Conservation (phyloP, 2,797 vertebrate genomes). For the Lepus oiostolus region DNA sequence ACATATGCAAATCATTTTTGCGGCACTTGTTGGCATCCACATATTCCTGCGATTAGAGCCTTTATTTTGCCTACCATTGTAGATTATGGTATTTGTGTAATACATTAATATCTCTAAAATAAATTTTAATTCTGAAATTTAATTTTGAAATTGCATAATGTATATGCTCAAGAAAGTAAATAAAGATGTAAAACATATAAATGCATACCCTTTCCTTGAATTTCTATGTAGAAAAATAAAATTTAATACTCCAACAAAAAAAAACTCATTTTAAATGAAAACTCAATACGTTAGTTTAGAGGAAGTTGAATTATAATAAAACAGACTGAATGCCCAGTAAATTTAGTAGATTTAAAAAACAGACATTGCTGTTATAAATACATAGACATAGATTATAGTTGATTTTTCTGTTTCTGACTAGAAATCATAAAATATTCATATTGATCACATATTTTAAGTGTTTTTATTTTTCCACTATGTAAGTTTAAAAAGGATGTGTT, state of each 20-base stretch:
- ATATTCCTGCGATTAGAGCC: neutral
- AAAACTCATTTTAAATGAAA: conserved; percentile 34
- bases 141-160: neutral
- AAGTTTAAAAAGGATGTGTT: neutral
- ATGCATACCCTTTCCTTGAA: neutral
- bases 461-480: neutral
- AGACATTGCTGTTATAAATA: neutral
- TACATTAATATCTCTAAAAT: neutral
- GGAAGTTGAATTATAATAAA: conserved; percentile 12
- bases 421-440: neutral
- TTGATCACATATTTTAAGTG: neutral
- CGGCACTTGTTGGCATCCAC: neutral
- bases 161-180: neutral
- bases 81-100: neutral
- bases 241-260: neutral
- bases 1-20: neutral
- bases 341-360: neutral
- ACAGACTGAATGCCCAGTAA: neutral
- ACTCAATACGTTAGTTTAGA: neutral
- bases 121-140: neutral
- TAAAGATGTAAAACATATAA: neutral
- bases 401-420: neutral
- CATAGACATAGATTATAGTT: neutral
- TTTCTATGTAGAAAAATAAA: conserved; percentile 29
- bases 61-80: neutral